phyloP scores from a whole-genome alignment of 2,113 vertebrate species.

The Oryzias celebensis region DNA sequence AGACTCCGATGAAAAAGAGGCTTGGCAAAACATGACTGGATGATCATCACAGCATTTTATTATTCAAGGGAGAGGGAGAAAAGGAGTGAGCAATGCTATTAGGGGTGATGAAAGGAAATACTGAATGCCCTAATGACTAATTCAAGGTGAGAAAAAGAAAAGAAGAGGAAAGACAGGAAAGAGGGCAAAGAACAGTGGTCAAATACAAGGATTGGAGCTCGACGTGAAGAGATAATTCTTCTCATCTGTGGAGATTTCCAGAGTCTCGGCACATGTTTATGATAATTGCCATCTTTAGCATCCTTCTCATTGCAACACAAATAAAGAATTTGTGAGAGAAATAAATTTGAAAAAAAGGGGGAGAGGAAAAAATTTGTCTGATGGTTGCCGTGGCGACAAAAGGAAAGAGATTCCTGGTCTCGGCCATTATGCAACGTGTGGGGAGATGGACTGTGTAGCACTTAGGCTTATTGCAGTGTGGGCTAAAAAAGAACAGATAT shows the following conservation, averaged over 20 bases:
- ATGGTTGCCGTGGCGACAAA: conserved; percentile 66
- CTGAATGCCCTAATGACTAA: conserved; percentile 5
- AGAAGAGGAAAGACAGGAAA: background rate
- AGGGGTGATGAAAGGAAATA: conserved; percentile 13
- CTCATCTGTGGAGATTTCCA: conserved; percentile 31
- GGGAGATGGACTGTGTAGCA: conserved; percentile 61
- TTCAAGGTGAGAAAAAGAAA: conserved; percentile 5
- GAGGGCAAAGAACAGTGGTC: background rate
- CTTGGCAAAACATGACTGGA: conserved; percentile 59
- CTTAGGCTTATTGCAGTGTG: conserved; percentile 70
- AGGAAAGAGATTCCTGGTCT: conserved; percentile 61
- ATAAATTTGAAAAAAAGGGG: conserved; percentile 19
- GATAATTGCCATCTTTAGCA: conserved; percentile 27
- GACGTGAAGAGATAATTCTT: conserved; percentile 26
- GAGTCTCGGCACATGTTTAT: conserved; percentile 40
- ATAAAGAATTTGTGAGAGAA: conserved; percentile 54
- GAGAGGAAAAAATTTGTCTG: conserved; percentile 23
- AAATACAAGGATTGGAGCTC: conserved; percentile 19
- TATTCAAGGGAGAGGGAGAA: conserved; percentile 36
- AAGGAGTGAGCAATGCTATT: conserved; percentile 3
- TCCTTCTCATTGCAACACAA: conserved; percentile 39
- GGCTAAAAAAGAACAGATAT: conserved; percentile 58
- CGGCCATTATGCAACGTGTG: conserved; percentile 61
- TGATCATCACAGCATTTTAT: conserved; percentile 47
- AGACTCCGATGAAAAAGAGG: conserved; percentile 52